Evolutionary conservation across 2,888 invertebrate genomes (phyloP), one percentile per base, ranked within the genome.

Genomic region (Adelognathus sp.): DNA sequence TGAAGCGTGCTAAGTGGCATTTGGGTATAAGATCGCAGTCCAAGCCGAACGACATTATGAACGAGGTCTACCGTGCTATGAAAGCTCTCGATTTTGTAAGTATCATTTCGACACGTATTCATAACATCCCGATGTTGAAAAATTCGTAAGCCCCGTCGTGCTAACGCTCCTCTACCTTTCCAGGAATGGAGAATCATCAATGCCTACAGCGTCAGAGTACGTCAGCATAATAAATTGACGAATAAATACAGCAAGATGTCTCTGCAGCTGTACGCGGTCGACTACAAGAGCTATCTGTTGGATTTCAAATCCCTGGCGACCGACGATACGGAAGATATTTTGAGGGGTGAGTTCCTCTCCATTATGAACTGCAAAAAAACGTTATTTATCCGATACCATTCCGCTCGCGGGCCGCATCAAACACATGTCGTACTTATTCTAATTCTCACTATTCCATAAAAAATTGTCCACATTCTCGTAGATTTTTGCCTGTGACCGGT

Each of bases 61-160:
- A 98, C 92, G 99, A 99, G 92, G 99, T 99, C 0, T 99, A 98
- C 92, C 94, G 99, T 82, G 99, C 99, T 0, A 99, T 99, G 99
- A 99, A 99, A 92, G 96, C 97, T 1, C 93, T 99, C 6, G 97
- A 98, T 92, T 99, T 98, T 92, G 94, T 94, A 92, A 93, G 94
- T 92, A 64, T 52, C n/a, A 6, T 52, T 46, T 41, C 44, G 46
- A 39, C 1, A 31, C n/a, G 3, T 31, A 31, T 63, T 36, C 21
- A 36, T 9, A 31, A 16, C n/a, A 39, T 41, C 36, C 46, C 41
- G 9, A 44, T 72, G 44, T 39, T 44, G 6, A 46, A 74, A 46
- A 1, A 29, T 31, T 67, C 14, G 36, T 11, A 46, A 46, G 11
- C 46, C n/a, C n/a, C 1, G 18, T 2, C 3, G 9, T 21, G 7